phyloP scores from a whole-genome alignment of 2,113 vertebrate genomes.

The Mastomys coucha region DNA sequence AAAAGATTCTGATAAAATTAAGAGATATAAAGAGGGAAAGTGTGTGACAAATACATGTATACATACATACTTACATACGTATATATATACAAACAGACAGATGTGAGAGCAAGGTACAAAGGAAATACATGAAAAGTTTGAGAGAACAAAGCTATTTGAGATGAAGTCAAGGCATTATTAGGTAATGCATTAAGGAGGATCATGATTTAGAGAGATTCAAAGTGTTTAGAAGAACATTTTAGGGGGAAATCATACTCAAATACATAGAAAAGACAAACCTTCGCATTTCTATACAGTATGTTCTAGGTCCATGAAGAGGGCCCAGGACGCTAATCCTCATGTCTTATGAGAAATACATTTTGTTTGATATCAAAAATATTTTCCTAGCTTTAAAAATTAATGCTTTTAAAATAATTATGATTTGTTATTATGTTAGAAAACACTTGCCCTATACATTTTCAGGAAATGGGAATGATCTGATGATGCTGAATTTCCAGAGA shows the following conservation, averaged over 20 bases:
- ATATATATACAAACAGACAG: not conserved
- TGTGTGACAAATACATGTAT: not conserved
- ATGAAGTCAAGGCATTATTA: not conserved
- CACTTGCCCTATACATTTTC: slow-evolving; percentile 48
- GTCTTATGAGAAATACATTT: not conserved
- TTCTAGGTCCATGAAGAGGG: not conserved
- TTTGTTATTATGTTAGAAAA: slow-evolving; percentile 13
- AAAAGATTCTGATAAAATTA: not conserved
- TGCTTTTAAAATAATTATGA: not conserved
- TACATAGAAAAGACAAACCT: not conserved
- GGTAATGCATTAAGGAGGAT: not conserved
- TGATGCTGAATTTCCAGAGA: slow-evolving; percentile 63
- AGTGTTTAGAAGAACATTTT: not conserved
- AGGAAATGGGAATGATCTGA: slow-evolving; percentile 56
- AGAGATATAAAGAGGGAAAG: not conserved
- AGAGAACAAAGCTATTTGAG: not conserved
- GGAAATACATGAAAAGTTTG: not conserved
- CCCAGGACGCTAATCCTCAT: not conserved
- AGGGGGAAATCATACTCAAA: not conserved
- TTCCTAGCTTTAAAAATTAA: not conserved
- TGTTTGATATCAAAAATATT: not conserved
- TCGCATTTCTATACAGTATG: not conserved
- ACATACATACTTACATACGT: too few species aligned
- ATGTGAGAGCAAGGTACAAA: not conserved
- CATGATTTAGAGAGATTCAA: not conserved